A percentile compares a stretch with the other conserved stretches of the same genome.
Conservation (phyloP, 2,888 invertebrate genomes). For the Hybos culiciformis region DNA sequence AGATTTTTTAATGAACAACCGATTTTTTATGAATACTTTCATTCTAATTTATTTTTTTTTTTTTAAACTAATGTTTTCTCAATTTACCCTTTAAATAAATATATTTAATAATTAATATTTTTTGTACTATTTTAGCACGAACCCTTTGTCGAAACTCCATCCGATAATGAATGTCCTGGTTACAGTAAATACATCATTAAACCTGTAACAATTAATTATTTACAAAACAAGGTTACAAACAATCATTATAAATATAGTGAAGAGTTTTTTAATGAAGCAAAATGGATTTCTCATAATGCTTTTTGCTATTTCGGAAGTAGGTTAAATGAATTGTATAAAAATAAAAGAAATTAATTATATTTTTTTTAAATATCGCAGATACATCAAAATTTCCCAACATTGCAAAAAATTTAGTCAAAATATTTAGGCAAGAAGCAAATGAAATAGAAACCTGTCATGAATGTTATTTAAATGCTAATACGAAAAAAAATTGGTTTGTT, state of each 20-base stretch:
- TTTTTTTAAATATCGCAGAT: constrained; percentile 37
- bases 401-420: constrained; percentile 67
- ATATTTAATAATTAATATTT: neutral
- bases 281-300: constrained; percentile 90
- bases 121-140: constrained; percentile 45
- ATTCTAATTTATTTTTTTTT: too few relatives aligned
- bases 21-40: too few relatives aligned
- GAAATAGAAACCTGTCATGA: constrained; percentile 91
- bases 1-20: too few relatives aligned
- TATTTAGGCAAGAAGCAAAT: constrained; percentile 74
- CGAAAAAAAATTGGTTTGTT: constrained; percentile 75
- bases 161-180: constrained; percentile 52
- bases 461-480: constrained; percentile 78
- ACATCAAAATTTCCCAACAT: constrained; percentile 57
- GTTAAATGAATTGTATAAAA: constrained; percentile 23
- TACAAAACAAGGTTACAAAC: constrained; percentile 62
- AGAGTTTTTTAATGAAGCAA: constrained; percentile 77
- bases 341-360: neutral
- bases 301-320: constrained; percentile 80
- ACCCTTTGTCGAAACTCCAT: constrained; percentile 65
- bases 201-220: constrained; percentile 68
- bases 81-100: too few relatives aligned
- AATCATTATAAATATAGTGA: constrained; percentile 74
- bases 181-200: constrained; percentile 72
- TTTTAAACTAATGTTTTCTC: too few relatives aligned